A percentile compares a stretch with the other conserved stretches of the same genome.
Evolutionary conservation across 2,113 vertebrate genomes (phyloP).

Genomic region (Notothenia rossii): DNA sequence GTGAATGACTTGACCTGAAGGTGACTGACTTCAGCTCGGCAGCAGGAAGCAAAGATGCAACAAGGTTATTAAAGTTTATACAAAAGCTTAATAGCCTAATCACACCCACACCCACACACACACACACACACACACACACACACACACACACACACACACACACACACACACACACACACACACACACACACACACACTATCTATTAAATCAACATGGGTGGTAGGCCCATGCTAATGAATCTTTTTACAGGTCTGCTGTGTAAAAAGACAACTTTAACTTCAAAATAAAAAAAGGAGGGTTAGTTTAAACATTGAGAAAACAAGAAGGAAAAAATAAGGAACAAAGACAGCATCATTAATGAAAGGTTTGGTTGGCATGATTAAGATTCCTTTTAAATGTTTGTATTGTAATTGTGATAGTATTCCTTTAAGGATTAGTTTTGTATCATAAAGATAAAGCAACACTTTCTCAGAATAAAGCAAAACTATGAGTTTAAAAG

Average conservation of each 20-base stretch:
- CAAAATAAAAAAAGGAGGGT: not conserved
- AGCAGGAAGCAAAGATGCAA: constrained; percentile 56
- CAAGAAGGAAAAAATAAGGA: not conserved
- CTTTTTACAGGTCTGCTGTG: constrained; percentile 26
- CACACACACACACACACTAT: constrained; percentile 6
- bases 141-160: constrained; percentile 6
- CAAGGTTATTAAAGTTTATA: constrained; percentile 24
- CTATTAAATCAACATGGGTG: not conserved
- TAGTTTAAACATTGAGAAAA: not conserved
- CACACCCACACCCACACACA: not conserved
- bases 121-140: not conserved
- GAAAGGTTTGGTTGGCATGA: not conserved
- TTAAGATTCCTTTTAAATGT: too few species aligned
- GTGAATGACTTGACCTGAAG: not conserved
- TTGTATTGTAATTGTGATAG: too few species aligned
- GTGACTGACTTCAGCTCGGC: constrained; percentile 57
- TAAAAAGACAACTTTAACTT: not conserved
- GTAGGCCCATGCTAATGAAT: constrained; percentile 12
- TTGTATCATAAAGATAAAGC: too few species aligned
- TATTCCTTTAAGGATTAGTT: too few species aligned
- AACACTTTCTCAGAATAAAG: too few species aligned
- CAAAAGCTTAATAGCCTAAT: not conserved
- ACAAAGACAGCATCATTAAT: too few species aligned
- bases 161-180: constrained; percentile 2
- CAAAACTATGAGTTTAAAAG: too few species aligned